A percentile compares a stretch with the other conserved stretches of the same genome.
phyloP scores from a whole-genome alignment of 2,888 invertebrate species.

The Xestia rhomboidea region DNA sequence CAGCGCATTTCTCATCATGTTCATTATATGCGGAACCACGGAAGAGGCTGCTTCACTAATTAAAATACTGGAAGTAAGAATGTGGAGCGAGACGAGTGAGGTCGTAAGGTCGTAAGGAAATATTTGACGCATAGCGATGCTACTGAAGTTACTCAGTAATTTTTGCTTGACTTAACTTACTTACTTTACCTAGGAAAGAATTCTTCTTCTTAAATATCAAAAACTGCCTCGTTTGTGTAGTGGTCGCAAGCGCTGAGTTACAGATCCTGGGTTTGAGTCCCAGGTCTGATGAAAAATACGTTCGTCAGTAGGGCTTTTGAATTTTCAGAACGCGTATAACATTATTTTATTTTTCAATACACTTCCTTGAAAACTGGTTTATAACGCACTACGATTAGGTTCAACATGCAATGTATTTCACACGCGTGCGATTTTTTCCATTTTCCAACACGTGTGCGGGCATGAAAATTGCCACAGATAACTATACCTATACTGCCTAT shows the following conservation, averaged over 20 bases:
- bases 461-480: too few species aligned
- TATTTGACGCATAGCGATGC: neutral
- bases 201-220: neutral
- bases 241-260: neutral
- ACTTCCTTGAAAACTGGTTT: too few species aligned
- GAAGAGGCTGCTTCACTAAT: neutral
- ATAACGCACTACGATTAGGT: too few species aligned
- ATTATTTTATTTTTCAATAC: too few species aligned
- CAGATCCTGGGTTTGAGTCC: neutral
- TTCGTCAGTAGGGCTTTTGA: neutral
- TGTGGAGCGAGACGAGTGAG: constrained; percentile 18
- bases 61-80: constrained; percentile 17
- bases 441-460: too few species aligned
- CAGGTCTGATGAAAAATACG: neutral
- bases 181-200: neutral
- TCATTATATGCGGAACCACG: neutral
- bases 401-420: too few species aligned
- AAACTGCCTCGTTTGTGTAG: neutral
- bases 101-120: constrained; percentile 11
- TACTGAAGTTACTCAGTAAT: neutral
- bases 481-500: too few species aligned
- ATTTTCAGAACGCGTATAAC: neutral
- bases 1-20: neutral
- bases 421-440: too few species aligned
- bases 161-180: constrained; percentile 2